Conservation (phyloP, 1,140 invertebrate genomes). For the Oncopeltus fasciatus region DNA sequence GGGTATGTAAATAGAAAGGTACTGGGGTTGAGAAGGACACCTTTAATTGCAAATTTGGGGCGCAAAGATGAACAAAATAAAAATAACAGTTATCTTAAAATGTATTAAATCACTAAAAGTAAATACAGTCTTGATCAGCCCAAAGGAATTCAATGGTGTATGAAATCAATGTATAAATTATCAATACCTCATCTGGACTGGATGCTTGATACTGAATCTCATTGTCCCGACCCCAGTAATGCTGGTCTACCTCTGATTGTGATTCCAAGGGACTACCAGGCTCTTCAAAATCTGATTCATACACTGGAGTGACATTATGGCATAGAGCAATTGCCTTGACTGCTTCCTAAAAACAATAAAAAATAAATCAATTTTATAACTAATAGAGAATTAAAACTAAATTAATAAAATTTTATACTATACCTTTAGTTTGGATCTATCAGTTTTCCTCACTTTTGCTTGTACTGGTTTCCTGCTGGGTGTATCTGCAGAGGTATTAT, state of each 20-base stretch:
- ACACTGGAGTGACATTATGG: constrained; percentile 93
- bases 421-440: not conserved
- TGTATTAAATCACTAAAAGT: too few species aligned
- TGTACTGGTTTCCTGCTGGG: not conserved
- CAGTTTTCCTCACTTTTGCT: not conserved
- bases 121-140: too few species aligned
- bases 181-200: constrained; percentile 88
- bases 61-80: too few species aligned
- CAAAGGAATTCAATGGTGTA: too few species aligned
- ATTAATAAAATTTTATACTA: not conserved
- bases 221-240: constrained; percentile 28
- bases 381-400: not conserved
- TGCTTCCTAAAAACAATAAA: constrained; percentile 53
- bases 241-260: constrained; percentile 52
- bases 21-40: too few species aligned
- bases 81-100: too few species aligned
- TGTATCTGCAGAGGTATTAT: constrained; percentile 2
- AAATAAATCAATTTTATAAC: not conserved
- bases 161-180: too few species aligned
- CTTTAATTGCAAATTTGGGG: too few species aligned
- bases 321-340: constrained; percentile 90
- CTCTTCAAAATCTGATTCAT: not conserved
- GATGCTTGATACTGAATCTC: constrained; percentile 52
- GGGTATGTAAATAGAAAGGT: too few species aligned
- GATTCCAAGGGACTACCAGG: constrained; percentile 34